Base-by-base conservation (phyloP, 2,888 invertebrate species). In the Dinocampus coccinellae region DNA sequence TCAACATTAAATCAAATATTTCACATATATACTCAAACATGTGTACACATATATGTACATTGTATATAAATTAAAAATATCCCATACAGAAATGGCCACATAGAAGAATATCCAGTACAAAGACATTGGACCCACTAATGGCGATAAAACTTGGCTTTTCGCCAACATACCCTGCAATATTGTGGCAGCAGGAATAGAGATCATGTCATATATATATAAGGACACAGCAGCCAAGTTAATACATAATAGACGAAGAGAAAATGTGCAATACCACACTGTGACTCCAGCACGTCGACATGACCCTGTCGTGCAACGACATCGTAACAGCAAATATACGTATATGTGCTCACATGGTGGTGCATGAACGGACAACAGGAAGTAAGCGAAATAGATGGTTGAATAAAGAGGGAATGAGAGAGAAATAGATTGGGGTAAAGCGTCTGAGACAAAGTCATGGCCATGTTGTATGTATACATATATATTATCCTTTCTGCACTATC, bases 111-210 rank as follows among this genome's bases (percentile, higher is more conserved):
- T 36, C 55, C 47, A 47, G 57, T 29, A 62, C 58, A 64, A 24
- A 61, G 47, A 57, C 34, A 61, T 53, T 55, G 53, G 61, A 62
- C 61, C 64, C 66, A 61, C 20, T 36, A 63, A 52, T 36, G 42
- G 61, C 63, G 26, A 39, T 65, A 61, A 61, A 24, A 53, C 55
- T 67, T 71, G 71, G 71, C 66, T 66, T 20, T n/a, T 13, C 34
- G 71, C 71, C 71, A 71, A 55, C 33, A 47, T 33, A 36, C 26
- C 57, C 66, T n/a, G 66, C 71, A 71, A 71, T 71, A 71, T 71
- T 71, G 71, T 71, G 70, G 61, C 52, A 39, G 53, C 53, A 65
- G 65, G 39, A 34, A 71, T 60, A 22, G 61, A 47, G 47, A 47
- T 47, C 47, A 16, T 16, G 47, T 29, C 7, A 29, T 29, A 29